Conservation (phyloP, 2,797 vertebrate species). For the Spondyliosoma cantharus region DNA sequence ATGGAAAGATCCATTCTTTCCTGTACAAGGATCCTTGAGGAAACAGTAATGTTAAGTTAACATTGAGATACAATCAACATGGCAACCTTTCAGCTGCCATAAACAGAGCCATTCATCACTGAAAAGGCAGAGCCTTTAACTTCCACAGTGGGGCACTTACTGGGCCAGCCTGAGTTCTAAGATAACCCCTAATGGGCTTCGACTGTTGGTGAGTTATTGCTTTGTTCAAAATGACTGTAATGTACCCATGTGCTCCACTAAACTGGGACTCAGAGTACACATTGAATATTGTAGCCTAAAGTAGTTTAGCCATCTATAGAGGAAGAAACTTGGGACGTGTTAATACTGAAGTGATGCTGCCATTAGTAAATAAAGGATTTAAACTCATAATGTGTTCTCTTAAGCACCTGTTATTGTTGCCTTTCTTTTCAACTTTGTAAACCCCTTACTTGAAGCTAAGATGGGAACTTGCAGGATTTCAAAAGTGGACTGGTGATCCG, state of each 20-base stretch:
- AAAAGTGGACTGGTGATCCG: conserved; percentile 21
- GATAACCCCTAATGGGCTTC: conserved; percentile 56
- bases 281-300: conserved; percentile 27
- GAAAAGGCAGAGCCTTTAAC: conserved; percentile 29
- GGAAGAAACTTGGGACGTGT: background rate
- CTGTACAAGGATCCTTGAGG: conserved; percentile 13
- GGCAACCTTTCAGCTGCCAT: conserved; percentile 34
- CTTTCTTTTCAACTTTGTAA: conserved; percentile 15
- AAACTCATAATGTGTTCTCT: background rate
- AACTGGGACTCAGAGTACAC: conserved; percentile 35
- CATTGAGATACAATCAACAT: conserved; percentile 36
- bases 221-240: conserved; percentile 43
- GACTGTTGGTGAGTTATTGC: conserved; percentile 56
- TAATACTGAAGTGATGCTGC: background rate
- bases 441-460: conserved; percentile 1
- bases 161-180: conserved; percentile 39
- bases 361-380: background rate
- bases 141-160: conserved; percentile 40
- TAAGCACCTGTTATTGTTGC: background rate
- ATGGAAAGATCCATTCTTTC: conserved; percentile 12
- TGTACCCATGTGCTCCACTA: conserved; percentile 31
- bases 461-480: conserved; percentile 9
- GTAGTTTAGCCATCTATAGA: conserved; percentile 25
- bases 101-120: conserved; percentile 51
- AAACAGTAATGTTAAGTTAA: conserved; percentile 31